These are phyloP conservation scores for Spialia ferax DNA, from an alignment of 2,888 invertebrate species.

Conservation along the genomic window DNA sequence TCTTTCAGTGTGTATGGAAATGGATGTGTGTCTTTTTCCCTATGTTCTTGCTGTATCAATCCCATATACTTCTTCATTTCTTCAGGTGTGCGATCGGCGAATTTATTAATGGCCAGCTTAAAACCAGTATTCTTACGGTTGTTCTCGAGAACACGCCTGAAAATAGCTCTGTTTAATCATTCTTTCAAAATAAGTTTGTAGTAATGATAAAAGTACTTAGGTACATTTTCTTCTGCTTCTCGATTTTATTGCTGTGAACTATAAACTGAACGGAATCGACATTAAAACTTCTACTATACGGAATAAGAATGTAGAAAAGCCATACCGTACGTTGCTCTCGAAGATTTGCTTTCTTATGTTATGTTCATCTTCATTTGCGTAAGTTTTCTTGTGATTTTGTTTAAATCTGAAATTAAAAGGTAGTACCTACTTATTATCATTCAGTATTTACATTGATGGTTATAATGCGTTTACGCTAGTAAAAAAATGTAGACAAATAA, in stretches of 20 bases:
- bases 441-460: neutral
- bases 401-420: slow-evolving; percentile 53
- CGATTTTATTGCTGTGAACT: too few relatives aligned
- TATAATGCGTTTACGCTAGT: neutral
- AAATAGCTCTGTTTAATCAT: slow-evolving; percentile 8
- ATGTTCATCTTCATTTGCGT: slow-evolving; percentile 56
- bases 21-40: slow-evolving; percentile 59
- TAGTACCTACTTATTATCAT: neutral
- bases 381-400: slow-evolving; percentile 50
- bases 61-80: slow-evolving; percentile 63
- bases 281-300: too few relatives aligned
- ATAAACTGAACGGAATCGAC: too few relatives aligned
- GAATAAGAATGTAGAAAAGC: neutral
- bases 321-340: slow-evolving; percentile 56
- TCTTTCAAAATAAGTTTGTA: neutral
- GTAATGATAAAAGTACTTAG: too few relatives aligned
- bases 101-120: slow-evolving; percentile 66
- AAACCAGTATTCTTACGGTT: slow-evolving; percentile 63
- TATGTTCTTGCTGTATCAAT: slow-evolving; percentile 53
- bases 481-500: neutral
- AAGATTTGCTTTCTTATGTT: slow-evolving; percentile 57
- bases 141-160: slow-evolving; percentile 56
- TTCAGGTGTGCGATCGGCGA: slow-evolving; percentile 65
- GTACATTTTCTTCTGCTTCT: too few relatives aligned
- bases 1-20: slow-evolving; percentile 63